Percentiles rank a stretch among this genome's conserved stretches.
These are phyloP conservation scores for Chloroceryle amazona DNA, from an alignment of 2,797 vertebrate species.

Conservation along the genomic window DNA sequence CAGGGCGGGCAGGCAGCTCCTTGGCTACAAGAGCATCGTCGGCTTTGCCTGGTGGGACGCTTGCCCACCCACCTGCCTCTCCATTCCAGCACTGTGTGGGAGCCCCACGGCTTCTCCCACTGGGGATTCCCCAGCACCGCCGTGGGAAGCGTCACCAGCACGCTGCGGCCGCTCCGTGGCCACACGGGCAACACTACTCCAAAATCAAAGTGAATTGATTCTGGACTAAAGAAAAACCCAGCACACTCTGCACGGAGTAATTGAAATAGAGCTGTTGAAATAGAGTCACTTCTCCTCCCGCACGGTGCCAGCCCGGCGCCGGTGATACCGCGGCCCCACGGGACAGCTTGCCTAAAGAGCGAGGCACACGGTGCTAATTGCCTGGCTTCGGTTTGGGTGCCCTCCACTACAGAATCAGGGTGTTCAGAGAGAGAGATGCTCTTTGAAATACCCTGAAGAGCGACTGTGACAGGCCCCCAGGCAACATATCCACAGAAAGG, in stretches of 20 bases:
- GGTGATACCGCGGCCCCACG: accelerated
- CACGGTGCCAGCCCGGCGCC: accelerated
- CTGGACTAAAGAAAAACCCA: not conserved
- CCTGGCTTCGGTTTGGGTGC: not conserved
- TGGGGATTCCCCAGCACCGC: accelerated
- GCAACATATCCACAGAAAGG: not conserved
- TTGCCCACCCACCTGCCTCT: not conserved
- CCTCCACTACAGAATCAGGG: not conserved
- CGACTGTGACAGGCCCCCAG: not conserved
- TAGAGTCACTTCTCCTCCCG: not conserved
- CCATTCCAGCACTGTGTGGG: accelerated
- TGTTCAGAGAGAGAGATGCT: not conserved
- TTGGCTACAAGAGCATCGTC: accelerated
- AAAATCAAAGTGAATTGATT: not conserved
- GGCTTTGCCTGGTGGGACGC: not conserved
- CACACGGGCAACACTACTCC: not conserved
- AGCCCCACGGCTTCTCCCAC: not conserved
- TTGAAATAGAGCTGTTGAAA: not conserved
- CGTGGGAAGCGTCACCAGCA: accelerated
- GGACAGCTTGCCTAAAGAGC: not conserved
- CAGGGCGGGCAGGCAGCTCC: not conserved
- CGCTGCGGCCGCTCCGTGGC: accelerated
- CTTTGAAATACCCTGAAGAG: not conserved
- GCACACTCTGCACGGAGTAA: accelerated
- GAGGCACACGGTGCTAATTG: accelerated